Base-by-base conservation (phyloP, 2,797 vertebrate species). In the Trachops cirrhosus region DNA sequence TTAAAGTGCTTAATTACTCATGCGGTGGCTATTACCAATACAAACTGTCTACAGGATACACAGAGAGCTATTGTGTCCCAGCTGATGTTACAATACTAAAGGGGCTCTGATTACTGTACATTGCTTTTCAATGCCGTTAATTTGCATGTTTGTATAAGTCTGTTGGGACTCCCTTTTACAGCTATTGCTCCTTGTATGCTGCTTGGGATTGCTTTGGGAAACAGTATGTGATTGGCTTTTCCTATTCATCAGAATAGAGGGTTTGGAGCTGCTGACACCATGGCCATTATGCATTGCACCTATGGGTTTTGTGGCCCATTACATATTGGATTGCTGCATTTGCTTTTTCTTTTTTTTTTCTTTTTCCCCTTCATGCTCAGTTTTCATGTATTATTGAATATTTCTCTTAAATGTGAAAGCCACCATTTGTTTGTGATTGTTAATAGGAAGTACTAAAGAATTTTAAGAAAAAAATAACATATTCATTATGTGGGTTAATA, bases 61-160 rank as follows among this genome's bases (percentile, higher is more conserved):
- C 90, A 97, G 96, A 96, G 95, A 96, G 85, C 96, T 97, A 97
- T 97, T 86, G 37, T 97, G 95, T 97, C 98, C 98, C 97, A 96
- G 97, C 92, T 98, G 98, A 98, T 98, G 98, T 97, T 98, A 97
- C 98, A 98, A 97, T 98, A 98, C 98, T 98, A 98, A 98, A 98
- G 98, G 98, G 98, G 95, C 98, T 97, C 96, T 98, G 98, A 98
- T 98, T 98, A 98, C 97, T 90, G 79, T 95, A 95, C 96, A 96
- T 98, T 98, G 97, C 97, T 97, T 98, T 98, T 98, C 98, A 98
- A 97, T 97, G 95, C 85, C 97, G 98, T 98, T 98, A 98, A 98
- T 98, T 98, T 98, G 98, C 98, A 98, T 98, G 97, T 98, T 98
- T 98, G 97, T 97, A 97, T 97, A 98, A 98, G 93, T 98, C 98